phyloP scores from a whole-genome alignment of 2,888 invertebrate species.

The Pachliopta kotzebuea region DNA sequence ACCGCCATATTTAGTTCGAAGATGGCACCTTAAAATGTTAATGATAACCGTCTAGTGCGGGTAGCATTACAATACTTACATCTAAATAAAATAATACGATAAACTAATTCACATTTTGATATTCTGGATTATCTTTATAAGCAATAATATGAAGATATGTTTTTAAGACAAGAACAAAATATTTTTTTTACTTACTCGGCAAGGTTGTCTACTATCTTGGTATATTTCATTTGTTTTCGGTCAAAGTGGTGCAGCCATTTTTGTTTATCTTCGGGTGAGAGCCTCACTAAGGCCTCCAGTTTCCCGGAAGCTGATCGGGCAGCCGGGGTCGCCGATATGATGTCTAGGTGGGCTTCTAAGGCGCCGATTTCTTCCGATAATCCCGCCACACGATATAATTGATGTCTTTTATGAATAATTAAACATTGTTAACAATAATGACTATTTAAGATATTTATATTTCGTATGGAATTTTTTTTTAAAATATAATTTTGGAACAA shows the following conservation, averaged over 20 bases:
- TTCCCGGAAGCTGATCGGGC: constrained; percentile 47
- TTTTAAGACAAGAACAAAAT: not conserved
- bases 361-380: constrained; percentile 45
- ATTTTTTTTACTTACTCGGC: constrained; percentile 53
- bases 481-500: too few species aligned
- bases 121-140: too few species aligned
- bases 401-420: constrained; percentile 49
- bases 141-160: not conserved
- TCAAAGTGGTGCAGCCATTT: constrained; percentile 62
- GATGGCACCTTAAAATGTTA: too few species aligned
- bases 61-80: too few species aligned
- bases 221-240: constrained; percentile 48
- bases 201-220: constrained; percentile 58
- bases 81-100: too few species aligned
- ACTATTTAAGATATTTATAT: not conserved
- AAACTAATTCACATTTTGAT: too few species aligned
- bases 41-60: too few species aligned
- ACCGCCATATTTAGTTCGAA: too few species aligned
- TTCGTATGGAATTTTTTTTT: not conserved
- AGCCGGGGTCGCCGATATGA: constrained; percentile 53
- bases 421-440: not conserved
- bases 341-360: constrained; percentile 54
- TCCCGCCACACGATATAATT: constrained; percentile 58
- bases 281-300: constrained; percentile 56
- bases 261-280: constrained; percentile 56